Conservation (phyloP, 2,113 vertebrate species). For the Acanthochromis polyacanthus region DNA sequence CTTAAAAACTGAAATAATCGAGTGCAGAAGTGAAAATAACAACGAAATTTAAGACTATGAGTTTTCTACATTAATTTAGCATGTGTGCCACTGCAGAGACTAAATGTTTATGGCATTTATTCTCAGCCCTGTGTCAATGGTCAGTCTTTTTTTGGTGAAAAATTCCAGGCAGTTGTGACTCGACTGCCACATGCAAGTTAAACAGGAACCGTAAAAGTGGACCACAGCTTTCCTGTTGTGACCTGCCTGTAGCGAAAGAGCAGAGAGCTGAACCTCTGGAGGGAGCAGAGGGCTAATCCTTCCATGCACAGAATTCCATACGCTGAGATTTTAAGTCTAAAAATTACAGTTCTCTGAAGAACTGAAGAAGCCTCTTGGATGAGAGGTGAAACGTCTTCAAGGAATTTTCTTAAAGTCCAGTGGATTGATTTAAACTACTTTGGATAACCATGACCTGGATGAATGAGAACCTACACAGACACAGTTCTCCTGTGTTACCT, state of each 20-base stretch:
- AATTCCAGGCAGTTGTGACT: slow-evolving; percentile 1
- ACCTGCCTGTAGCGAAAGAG: background rate
- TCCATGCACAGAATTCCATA: background rate
- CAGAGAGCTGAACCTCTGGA: background rate
- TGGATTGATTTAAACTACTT: too few relatives aligned
- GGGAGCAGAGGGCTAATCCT: background rate
- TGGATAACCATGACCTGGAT: too few relatives aligned
- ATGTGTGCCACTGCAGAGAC: too few relatives aligned
- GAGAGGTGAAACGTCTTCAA: too few relatives aligned
- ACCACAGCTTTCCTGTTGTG: background rate
- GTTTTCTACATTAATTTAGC: too few relatives aligned
- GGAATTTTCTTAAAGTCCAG: too few relatives aligned
- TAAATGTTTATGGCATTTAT: too few relatives aligned
- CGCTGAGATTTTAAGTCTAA: background rate
- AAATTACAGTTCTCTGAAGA: background rate
- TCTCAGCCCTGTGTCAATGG: background rate
- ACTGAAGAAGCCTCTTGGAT: too few relatives aligned
- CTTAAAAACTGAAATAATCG: background rate
- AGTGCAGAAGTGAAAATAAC: background rate
- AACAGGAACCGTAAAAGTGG: too few relatives aligned
- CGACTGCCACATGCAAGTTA: background rate
- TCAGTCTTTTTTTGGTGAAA: slow-evolving; percentile 1
- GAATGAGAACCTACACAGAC: too few relatives aligned
- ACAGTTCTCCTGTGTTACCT: slow-evolving; percentile 80
- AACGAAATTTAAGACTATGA: background rate